phyloP scores from a whole-genome alignment of 2,113 vertebrate species.

The Ictidomys tridecemlineatus region DNA sequence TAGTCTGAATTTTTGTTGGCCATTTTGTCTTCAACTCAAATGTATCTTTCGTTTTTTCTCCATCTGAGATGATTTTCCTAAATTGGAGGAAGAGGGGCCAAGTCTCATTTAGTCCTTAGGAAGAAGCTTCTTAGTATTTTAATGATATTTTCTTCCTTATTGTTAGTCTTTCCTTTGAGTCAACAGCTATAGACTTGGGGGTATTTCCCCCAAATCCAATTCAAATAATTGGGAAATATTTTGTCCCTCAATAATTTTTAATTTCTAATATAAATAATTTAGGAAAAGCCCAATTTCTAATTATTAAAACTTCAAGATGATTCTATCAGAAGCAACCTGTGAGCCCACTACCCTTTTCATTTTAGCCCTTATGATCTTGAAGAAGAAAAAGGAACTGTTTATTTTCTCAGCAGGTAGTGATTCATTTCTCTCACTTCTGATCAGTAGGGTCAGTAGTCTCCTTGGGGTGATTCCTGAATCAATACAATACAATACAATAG shows the following conservation, averaged over 20 bases:
- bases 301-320: not conserved
- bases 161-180: slow-evolving; percentile 7
- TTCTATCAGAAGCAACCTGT: not conserved
- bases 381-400: slow-evolving; percentile 26
- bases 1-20: not conserved
- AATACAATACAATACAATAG: not conserved
- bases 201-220: not conserved
- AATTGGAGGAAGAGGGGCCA: not conserved
- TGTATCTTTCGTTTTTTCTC: slow-evolving; percentile 21
- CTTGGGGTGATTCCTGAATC: not conserved
- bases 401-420: slow-evolving; percentile 6
- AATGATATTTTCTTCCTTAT: not conserved
- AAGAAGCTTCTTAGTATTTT: slow-evolving; percentile 3
- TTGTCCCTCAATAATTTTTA: not conserved
- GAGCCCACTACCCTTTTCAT: not conserved
- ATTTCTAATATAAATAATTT: not conserved
- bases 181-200: not conserved
- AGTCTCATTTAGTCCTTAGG: not conserved
- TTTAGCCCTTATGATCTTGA: not conserved
- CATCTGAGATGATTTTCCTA: slow-evolving; percentile 21
- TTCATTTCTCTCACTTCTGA: slow-evolving; percentile 10
- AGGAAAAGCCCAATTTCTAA: not conserved
- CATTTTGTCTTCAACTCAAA: slow-evolving; percentile 29
- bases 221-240: not conserved
- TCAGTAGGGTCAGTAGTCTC: not conserved